Base-by-base conservation (phyloP, 1,140 invertebrate genomes). In the silkworm (Bombyx mori) region DNA sequence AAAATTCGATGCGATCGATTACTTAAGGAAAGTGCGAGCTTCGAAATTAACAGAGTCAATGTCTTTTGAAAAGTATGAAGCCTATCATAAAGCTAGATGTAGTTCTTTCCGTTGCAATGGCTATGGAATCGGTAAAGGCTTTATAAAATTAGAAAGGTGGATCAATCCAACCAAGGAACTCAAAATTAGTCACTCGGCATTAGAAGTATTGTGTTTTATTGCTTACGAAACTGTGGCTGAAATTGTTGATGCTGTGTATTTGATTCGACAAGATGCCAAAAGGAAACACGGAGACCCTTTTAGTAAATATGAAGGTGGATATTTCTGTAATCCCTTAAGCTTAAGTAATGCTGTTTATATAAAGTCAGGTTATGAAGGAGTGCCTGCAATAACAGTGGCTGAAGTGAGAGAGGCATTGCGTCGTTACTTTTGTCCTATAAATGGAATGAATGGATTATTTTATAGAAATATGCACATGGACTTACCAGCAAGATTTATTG, bases 221-320 rank as follows among this genome's bases (percentile, higher is more conserved):
- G 92, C 92, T 5, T 92, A 92, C 83, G 92, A 94, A 74, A 93
- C 91, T 18, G 90, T 94, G 3, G 92, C 92, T 26, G 91, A 93
- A 73, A 89, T 94, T 58, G 90, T 92, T 44, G 93, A 93, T 80
- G 89, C 91, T 59, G 91, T 92, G 9, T 88, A 93, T 56, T 65
- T 93, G 52, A 89, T 93, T 2, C 87, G 92, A 61, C 90, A 91
- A 68, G 92, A 93, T 71, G 78, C 76, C 57, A 88, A 88, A 59
- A 88, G 89, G 45, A 87, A 79, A 55, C 71, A 68, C 62, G 88
- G 77, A 44, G 89, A 93, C 75, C 91, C 92, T 0, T 83, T 90
- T 56, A 88, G 79, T 58, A 89, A 88, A 65, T 85, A 88, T 65
- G 79, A 86, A 61, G 89, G 89, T 10, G 86, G 84, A 18, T 82